phyloP scores from a whole-genome alignment of 1,140 invertebrate genomes.

The Condylostylus longicornis region DNA sequence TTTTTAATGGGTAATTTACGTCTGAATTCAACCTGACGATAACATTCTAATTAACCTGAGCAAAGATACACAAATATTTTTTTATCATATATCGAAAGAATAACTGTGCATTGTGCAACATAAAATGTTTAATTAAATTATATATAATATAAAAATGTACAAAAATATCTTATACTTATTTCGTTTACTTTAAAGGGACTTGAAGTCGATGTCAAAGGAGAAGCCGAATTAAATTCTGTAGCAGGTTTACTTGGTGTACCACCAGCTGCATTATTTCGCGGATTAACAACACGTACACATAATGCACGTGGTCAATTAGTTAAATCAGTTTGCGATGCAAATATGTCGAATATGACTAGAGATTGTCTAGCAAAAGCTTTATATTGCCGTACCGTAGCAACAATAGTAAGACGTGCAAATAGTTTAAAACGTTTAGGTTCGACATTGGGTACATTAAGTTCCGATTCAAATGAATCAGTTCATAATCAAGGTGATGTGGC shows the following conservation, averaged over 20 bases:
- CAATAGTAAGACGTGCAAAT: constrained; percentile 81
- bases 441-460: constrained; percentile 73
- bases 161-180: background rate
- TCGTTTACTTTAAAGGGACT: constrained; percentile 36
- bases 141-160: too few species aligned
- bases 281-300: constrained; percentile 70
- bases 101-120: too few species aligned
- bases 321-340: constrained; percentile 67
- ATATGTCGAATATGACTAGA: constrained; percentile 70
- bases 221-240: constrained; percentile 65
- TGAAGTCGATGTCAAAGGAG: constrained; percentile 60
- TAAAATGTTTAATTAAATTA: too few species aligned
- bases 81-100: too few species aligned
- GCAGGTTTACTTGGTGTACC: constrained; percentile 71
- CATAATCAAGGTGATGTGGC: constrained; percentile 73
- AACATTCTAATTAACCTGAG: constrained; percentile 4
- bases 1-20: constrained; percentile 27
- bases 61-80: constrained; percentile 23
- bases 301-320: constrained; percentile 68
- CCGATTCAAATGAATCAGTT: constrained; percentile 81
- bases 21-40: constrained; percentile 23
- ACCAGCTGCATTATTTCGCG: constrained; percentile 56
- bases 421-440: constrained; percentile 77
- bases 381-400: constrained; percentile 88
- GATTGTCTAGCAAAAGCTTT: constrained; percentile 84